Base-by-base conservation (phyloP, 1,140 invertebrate species). In the Bombus pascuorum region DNA sequence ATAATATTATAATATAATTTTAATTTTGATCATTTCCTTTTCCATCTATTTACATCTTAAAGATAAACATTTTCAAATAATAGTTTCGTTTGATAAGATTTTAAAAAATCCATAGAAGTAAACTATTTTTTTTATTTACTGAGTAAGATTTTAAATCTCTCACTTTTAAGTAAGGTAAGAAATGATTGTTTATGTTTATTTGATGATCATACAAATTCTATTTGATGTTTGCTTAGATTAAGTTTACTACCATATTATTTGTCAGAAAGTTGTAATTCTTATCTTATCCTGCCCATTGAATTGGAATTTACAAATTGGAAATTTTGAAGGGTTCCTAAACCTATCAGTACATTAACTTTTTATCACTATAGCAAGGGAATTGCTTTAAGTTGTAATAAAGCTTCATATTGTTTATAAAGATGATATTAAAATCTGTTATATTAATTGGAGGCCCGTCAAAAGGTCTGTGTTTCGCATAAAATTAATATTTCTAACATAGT, bases 361-460 rank as follows among this genome's bases (percentile, higher is more conserved):
- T 44, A 32, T n/a, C 75, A 44, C 13, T 42, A 15, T 44, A 32
- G n/a, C 25, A 53, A 13, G 1, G 9, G 9, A 32, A 42, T 32
- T 44, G 22, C 3, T n/a, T 39, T 71, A 71, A 15, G 6, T 44
- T 28, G 5, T n/a, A 71, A 2, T 28, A 13, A 57, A 80, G 9
- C 25, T 81, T 84, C 44, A 0, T 47, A 37, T 57, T 62, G 25
- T 32, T 62, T 18, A 34, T 42, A 57, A 84, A 28, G 53, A 85
- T 85, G 83, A 87, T 90, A 81, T 57, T 91, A 5, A 91, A 91
- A 62, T 87, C 89, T 68, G 82, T 91, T 32, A 90, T 91, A 42
- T 72, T 91, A 85, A 91, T 91, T 18, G 90, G 90, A 47, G 89
- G 90, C 1, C 90, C 90, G 15, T 89, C 86, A 32, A 91, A 91